Base-by-base conservation (phyloP, 2,797 vertebrate species). In the Tiaroga cobitis region DNA sequence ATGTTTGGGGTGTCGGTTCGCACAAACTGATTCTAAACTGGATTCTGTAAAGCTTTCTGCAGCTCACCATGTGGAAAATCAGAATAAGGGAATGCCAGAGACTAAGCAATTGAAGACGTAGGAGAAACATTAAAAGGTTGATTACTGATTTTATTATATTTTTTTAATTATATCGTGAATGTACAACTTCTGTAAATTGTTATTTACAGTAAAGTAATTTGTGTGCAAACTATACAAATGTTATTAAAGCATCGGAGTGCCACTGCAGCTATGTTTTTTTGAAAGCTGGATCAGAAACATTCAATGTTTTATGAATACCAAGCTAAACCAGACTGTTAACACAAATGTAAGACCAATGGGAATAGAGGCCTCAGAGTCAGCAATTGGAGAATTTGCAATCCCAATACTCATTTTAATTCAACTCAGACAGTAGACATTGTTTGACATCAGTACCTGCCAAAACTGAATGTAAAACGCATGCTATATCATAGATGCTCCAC, bases 371-470 rank as follows among this genome's bases (percentile, higher is more conserved):
- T 59, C 32, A 81, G 39, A 59, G 24, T 39, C 34, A 13, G 21
- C 32, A 65, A 32, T 32, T 18, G 6, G 15, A 18, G 0, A 34
- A 51, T 63, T 11, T n/a, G 21, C n/a, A 63, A 43, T 13, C 39
- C n/a, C 6, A 1, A 29, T 63, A 7, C 15, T 61, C 8, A 4
- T 18, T 41, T 29, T 19, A 46, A 39, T 59, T 69, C 0, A 59
- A 78, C 2, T n/a, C 15, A 54, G 19, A 70, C 21, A 49, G 21
- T 7, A 54, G 26, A 76, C 3, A 26, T 59, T 49, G 32, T 69
- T 59, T 77, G 78, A 76, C 78, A 56, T 84, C 65, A 77, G 54
- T 69, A 24, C 63, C 32, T 75, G 10, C 24, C 63, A 41, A 70
- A 81, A 81, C 49, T 24, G 37, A 87, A 73, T 68, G 76, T 24